Evolutionary conservation across 1,140 invertebrate genomes (phyloP), one percentile per base, ranked within the genome.

Genomic region (Drosophila auraria): DNA sequence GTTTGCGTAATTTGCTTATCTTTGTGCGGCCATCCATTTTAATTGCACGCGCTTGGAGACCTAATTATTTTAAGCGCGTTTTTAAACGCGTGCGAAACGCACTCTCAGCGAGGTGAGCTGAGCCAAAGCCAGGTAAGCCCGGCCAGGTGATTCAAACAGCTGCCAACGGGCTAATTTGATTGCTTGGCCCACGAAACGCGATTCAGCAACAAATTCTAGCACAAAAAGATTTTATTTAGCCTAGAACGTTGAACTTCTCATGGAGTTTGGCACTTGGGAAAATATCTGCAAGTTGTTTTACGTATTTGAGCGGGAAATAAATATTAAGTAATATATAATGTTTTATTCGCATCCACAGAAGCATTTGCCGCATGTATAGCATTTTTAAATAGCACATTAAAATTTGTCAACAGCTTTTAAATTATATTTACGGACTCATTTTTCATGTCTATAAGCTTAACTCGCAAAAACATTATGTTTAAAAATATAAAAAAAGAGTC

Each of bases 31-130:
- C 61, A 59, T 69, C 42, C 44, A 54, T 45, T 78, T 72, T 66
- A 54, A 78, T 70, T 69, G 63, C 74, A 70, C 54, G 66, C 56
- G 63, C 68, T 62, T 71, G 50, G 23, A 51, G 57, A 64, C 25
- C 51, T 87, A 83, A 87, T 87, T 87, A 87, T 68, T 83, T 87
- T 87, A 70, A 87, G 63, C 62, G 78, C 82, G 63, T 73, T 77
- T 65, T 56, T 59, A 68, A 82, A 79, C 83, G 76, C 83, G 59
- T 76, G 75, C 79, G 69, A 86, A 86, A 86, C 74, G 73, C 74
- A 76, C 66, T 76, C 44, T 20, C 30, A 27, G 11, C 9, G 9
- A 25, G 47, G 27, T 53, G 44, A 81, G 82, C 79, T 82, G 63
- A 78, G 44, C 69, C 62, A 66, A 40, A 38, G 9, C 20, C 12